These are phyloP conservation scores for Engraulis encrasicolus DNA, from an alignment of 2,113 vertebrate species.

Conservation along the genomic window DNA sequence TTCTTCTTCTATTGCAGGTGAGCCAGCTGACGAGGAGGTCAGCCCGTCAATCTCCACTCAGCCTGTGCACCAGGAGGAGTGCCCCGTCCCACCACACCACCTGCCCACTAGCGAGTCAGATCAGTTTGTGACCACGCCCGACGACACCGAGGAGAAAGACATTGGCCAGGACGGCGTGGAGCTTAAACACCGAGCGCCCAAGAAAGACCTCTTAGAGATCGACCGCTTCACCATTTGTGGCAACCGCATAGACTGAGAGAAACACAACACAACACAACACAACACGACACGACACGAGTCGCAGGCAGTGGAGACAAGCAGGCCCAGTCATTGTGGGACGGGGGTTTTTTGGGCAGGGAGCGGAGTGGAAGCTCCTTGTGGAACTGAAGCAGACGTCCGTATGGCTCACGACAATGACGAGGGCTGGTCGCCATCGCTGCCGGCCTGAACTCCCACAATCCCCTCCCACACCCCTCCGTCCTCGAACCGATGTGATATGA, in stretches of 20 bases:
- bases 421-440: conserved; percentile 44
- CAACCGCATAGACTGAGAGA: conserved; percentile 91
- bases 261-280: not conserved
- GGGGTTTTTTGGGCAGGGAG: too few relatives aligned
- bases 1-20: too few relatives aligned
- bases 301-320: too few relatives aligned
- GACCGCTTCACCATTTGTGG: conserved; percentile 99
- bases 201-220: conserved; percentile 95
- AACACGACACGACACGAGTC: too few relatives aligned
- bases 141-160: conserved; percentile 87
- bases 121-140: conserved; percentile 92
- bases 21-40: conserved; percentile 74
- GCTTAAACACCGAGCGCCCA: conserved; percentile 83
- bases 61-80: conserved; percentile 75
- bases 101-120: conserved; percentile 90
- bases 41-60: conserved; percentile 79
- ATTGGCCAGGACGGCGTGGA: conserved; percentile 84
- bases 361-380: not conserved
- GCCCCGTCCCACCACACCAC: conserved; percentile 64
- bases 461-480: too few relatives aligned
- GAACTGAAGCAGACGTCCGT: not conserved
- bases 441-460: conserved; percentile 30
- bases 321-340: too few relatives aligned
- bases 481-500: too few relatives aligned
- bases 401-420: conserved; percentile 59